A percentile compares a stretch with the other conserved stretches of the same genome.
Evolutionary conservation across 2,797 vertebrate species (phyloP).

Genomic region (Sebastes trivittatus): DNA sequence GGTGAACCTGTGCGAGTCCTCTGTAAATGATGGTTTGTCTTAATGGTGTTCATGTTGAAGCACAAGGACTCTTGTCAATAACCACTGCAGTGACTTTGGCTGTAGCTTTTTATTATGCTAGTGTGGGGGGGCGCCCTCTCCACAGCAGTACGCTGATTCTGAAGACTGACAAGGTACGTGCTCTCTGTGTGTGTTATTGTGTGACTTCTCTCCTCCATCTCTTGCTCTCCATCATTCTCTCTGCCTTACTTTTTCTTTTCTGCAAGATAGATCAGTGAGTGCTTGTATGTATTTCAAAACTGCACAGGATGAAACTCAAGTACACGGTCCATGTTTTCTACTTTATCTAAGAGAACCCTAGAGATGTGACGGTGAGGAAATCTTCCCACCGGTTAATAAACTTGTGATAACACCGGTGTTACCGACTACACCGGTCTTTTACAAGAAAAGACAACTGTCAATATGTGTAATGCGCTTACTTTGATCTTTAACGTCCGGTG

Average conservation of each 20-base stretch:
- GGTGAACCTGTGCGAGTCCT: slow-evolving; percentile 99
- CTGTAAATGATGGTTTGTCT: slow-evolving; percentile 78
- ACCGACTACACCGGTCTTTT: too few species aligned
- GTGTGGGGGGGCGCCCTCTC: slow-evolving; percentile 94
- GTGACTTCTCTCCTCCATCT: slow-evolving; percentile 34
- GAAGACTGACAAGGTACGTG: slow-evolving; percentile 97
- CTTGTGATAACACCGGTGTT: too few species aligned
- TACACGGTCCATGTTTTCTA: neutral
- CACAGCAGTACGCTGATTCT: slow-evolving; percentile 98
- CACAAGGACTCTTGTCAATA: slow-evolving; percentile 85
- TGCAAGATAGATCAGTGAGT: neutral
- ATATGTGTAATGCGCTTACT: too few species aligned
- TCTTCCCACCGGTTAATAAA: too few species aligned
- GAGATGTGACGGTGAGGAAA: too few species aligned
- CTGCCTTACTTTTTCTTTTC: neutral
- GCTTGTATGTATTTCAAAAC: neutral
- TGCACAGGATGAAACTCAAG: neutral
- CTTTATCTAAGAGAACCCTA: neutral
- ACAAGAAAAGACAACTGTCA: too few species aligned
- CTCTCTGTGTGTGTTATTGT: slow-evolving; percentile 64
- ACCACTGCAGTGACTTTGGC: slow-evolving; percentile 88
- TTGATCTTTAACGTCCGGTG: too few species aligned
- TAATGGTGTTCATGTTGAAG: slow-evolving; percentile 83
- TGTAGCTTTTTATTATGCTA: slow-evolving; percentile 87
- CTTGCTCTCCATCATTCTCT: slow-evolving; percentile 14